Percentiles rank a stretch among this genome's conserved stretches.
Evolutionary conservation across 2,888 invertebrate genomes (phyloP).

Genomic region (Aleiodes alternator): DNA sequence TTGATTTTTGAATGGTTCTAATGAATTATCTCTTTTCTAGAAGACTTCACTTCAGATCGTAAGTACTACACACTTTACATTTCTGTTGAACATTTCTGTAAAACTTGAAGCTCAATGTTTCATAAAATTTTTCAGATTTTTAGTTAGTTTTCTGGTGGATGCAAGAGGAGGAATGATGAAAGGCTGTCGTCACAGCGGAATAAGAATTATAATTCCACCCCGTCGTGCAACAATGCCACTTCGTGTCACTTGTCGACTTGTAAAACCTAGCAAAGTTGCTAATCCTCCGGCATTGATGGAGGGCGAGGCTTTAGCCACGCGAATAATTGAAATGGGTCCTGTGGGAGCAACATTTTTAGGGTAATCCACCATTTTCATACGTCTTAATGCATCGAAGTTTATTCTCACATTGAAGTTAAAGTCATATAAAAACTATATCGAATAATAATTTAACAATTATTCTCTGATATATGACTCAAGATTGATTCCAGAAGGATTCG

Average conservation of each 20-base stretch:
- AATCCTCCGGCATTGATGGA: conserved; percentile 98
- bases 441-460: no score
- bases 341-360: conserved; percentile 97
- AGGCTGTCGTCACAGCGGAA: conserved; percentile 98
- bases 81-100: background rate
- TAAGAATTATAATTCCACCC: conserved; percentile 97
- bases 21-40: conserved; percentile 56
- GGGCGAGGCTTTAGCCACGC: conserved; percentile 96
- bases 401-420: background rate
- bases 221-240: conserved; percentile 96
- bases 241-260: conserved; percentile 95
- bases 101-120: background rate
- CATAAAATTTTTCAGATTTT: conserved; percentile 81
- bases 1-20: conserved; percentile 10
- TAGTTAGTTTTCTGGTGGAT: conserved; percentile 99
- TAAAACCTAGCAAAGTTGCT: conserved; percentile 84
- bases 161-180: conserved; percentile 99
- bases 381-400: background rate
- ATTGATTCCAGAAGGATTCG: no score
- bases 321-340: conserved; percentile 96
- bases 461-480: no score
- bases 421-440: no score
- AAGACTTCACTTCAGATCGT: conserved; percentile 72
- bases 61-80: conserved; percentile 59
- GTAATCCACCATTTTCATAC: conserved; percentile 75